Conservation (phyloP, 1,140 invertebrate species). For the Diorhabda sublineata region DNA sequence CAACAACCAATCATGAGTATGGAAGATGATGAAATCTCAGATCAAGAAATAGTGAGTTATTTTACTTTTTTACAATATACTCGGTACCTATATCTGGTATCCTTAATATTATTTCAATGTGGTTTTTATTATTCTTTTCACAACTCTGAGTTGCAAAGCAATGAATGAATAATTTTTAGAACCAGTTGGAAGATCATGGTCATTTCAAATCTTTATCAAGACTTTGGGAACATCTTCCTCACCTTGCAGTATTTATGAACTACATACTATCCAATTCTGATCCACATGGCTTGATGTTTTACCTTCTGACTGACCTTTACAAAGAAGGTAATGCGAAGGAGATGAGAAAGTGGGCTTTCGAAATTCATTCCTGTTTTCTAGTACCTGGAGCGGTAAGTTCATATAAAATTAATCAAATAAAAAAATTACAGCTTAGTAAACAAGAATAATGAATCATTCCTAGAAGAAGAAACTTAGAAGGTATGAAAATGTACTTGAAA, state of each 20-base stretch:
- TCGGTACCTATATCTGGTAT: not conserved
- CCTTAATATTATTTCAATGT: not conserved
- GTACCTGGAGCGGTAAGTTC: constrained; percentile 75
- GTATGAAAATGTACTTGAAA: too few relatives aligned
- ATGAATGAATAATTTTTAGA: constrained; percentile 43
- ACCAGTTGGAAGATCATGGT: constrained; percentile 69
- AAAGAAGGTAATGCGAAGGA: constrained; percentile 82
- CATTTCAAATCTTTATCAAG: constrained; percentile 72
- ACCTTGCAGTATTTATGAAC: constrained; percentile 85
- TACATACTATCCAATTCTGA: constrained; percentile 83
- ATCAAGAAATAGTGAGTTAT: constrained; percentile 67
- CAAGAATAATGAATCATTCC: too few relatives aligned
- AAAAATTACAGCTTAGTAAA: too few relatives aligned
- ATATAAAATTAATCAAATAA: too few relatives aligned
- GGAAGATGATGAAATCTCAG: constrained; percentile 90
- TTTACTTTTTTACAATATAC: not conserved
- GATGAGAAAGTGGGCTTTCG: constrained; percentile 94
- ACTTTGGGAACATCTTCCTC: constrained; percentile 65
- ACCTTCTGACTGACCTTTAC: constrained; percentile 80
- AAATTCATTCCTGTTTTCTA: constrained; percentile 95
- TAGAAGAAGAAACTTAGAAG: too few relatives aligned
- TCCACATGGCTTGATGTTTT: constrained; percentile 81
- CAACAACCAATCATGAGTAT: constrained; percentile 85
- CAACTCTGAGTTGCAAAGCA: not conserved
- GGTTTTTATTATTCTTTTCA: not conserved